Base-by-base conservation (phyloP, 2,888 invertebrate species). In the Phymatocera aterrima region DNA sequence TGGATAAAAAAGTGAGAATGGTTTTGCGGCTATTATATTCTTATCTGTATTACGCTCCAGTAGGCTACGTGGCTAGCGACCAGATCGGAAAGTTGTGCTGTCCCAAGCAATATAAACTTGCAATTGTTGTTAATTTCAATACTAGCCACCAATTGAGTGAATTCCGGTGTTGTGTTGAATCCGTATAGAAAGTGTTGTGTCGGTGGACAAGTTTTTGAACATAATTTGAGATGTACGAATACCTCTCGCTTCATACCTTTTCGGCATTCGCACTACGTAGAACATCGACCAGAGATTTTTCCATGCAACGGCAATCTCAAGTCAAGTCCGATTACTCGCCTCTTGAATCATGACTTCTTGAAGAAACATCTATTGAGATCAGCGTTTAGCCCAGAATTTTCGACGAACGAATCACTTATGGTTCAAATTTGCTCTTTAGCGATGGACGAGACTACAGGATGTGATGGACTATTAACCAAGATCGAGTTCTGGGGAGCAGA, bases 401-500 rank as follows among this genome's bases (percentile, higher is more conserved):
- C 24, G 2, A 43, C 43, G 4, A 75, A 75, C 40, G 12, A 18
- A 75, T 40, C 57, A 31, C 2, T 24, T 1, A 15, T 43, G 40
- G 60, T 75, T 21, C 40, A 21, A 34, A 72, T 54, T 48, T 54
- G 57, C 57, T 15, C 12, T 43, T 12, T 57, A 3, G 21, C 18
- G 43, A 75, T 40, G 57, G 40, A 60, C 28, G 5, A 12, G 12
- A 34, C 48, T 31, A 24, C 1, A 40, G 75, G 60, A 24, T 75
- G 75, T 43, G 60, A 75, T 0, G 57, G 60, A 5, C 37, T 75
- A 37, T 79, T 83, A 37, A 80, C 82, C 10, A 78, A 81, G 0
- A 81, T 87, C 5, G 81, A 81, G 6, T 87, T 87, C 81, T 87
- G 86, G 88, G 87, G 85, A 15, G 84, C 87, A 5, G 83, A 86